phyloP scores from a whole-genome alignment of 2,797 vertebrate species.

The Meda fulgida region DNA sequence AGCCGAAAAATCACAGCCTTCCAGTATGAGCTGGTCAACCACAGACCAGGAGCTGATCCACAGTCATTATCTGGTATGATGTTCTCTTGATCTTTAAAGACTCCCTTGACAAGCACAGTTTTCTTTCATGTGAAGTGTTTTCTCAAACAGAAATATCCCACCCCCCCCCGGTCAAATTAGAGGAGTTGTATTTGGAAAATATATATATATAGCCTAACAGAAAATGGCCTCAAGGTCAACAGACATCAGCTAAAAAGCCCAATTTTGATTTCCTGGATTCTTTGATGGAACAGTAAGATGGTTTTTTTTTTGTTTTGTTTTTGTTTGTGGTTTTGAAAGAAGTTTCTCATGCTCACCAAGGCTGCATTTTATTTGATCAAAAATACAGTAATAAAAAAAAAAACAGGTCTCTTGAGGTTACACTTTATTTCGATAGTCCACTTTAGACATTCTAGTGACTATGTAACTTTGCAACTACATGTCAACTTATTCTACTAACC shows the following conservation, averaged over 20 bases:
- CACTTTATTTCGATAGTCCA: neutral
- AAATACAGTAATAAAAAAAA: neutral
- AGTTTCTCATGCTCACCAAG: neutral
- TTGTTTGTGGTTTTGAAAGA: neutral
- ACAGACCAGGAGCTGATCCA: slow-evolving; percentile 77
- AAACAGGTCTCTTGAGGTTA: neutral
- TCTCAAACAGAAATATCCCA: neutral
- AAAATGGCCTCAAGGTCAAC: neutral
- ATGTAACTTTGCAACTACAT: neutral
- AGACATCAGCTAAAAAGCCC: neutral
- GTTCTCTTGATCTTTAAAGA: slow-evolving; percentile 18
- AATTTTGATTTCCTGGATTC: neutral
- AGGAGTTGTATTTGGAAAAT: neutral
- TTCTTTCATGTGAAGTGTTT: slow-evolving; percentile 9
- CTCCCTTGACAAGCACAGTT: neutral
- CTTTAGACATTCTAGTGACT: neutral
- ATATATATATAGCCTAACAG: neutral
- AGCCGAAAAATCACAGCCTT: slow-evolving; percentile 92
- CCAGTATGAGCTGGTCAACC: slow-evolving; percentile 91
- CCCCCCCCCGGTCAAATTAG: too few species aligned
- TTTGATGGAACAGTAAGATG: neutral
- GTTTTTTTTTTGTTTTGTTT: too few species aligned
- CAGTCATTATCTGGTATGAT: slow-evolving; percentile 83
- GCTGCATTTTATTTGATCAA: neutral
- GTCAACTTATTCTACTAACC: neutral